These are phyloP conservation scores for Xiphorhynchus elegans DNA, from an alignment of 2,113 vertebrate species.

Conservation along the genomic window DNA sequence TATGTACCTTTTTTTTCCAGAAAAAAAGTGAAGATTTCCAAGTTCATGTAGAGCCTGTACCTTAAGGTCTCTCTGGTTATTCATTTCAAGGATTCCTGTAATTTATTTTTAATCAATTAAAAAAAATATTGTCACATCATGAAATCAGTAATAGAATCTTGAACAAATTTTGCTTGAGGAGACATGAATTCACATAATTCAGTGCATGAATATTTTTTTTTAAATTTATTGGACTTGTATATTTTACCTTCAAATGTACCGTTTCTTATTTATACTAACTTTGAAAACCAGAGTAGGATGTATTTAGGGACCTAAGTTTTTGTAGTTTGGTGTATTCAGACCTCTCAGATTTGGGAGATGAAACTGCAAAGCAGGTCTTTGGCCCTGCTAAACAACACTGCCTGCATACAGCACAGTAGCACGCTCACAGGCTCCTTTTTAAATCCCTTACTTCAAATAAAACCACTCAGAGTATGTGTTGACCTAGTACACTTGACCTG, in stretches of 20 bases:
- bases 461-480: background rate
- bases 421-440: background rate
- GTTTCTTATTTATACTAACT: background rate
- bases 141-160: background rate
- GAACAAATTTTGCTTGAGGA: background rate
- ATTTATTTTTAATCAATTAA: constrained; percentile 50
- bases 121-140: background rate
- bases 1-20: constrained; percentile 84
- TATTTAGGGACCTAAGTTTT: background rate
- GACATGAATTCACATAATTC: background rate
- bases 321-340: background rate
- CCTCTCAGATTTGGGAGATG: background rate
- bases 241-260: background rate
- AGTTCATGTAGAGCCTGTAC: constrained; percentile 88
- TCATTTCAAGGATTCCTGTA: constrained; percentile 84
- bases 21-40: constrained; percentile 88
- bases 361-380: background rate
- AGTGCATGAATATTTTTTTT: background rate
- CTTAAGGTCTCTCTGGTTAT: constrained; percentile 79
- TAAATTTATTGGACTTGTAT: background rate
- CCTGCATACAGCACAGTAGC: background rate
- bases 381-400: background rate
- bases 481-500: background rate
- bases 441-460: background rate
- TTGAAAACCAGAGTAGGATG: background rate